A percentile compares a stretch with the other conserved stretches of the same genome.
phyloP scores from a whole-genome alignment of 2,888 invertebrate species.

The Drosophila heteroneura region DNA sequence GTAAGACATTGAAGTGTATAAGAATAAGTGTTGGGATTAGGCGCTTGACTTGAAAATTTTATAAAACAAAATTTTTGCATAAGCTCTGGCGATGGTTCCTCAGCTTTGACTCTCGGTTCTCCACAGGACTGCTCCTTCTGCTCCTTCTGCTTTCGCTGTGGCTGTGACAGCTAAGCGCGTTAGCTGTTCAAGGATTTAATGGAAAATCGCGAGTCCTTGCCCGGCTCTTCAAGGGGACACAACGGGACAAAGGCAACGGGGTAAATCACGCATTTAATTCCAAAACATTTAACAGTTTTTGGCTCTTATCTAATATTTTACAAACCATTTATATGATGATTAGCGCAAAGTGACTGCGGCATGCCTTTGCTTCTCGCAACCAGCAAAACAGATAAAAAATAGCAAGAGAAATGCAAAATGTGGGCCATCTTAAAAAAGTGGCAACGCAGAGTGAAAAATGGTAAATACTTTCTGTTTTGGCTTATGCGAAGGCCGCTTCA shows the following conservation, averaged over 20 bases:
- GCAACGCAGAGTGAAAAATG: constrained; percentile 31
- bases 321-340: constrained; percentile 84
- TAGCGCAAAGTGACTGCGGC: constrained; percentile 76
- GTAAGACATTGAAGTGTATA: constrained; percentile 79
- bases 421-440: constrained; percentile 10
- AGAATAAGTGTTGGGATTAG: constrained; percentile 81
- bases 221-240: constrained; percentile 6
- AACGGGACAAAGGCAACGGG: constrained; percentile 61
- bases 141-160: constrained; percentile 31
- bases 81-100: constrained; percentile 68
- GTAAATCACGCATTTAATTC: constrained; percentile 84
- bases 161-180: constrained; percentile 73
- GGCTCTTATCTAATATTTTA: constrained; percentile 82
- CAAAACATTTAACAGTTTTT: constrained; percentile 83
- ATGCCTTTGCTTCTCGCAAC: constrained; percentile 25
- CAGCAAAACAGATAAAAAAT: constrained; percentile 1
- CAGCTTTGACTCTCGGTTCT: constrained; percentile 1
- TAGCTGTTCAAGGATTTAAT: constrained; percentile 80
- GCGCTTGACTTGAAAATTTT: constrained; percentile 81
- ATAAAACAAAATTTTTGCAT: constrained; percentile 81
- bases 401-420: constrained; percentile 4
- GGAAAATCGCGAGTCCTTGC: constrained; percentile 70
- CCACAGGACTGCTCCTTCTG: constrained; percentile 8
- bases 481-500: constrained; percentile 4
- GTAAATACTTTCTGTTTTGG: constrained; percentile 31